phyloP scores from a whole-genome alignment of 2,113 vertebrate species.

The Hemichromis elongatus region DNA sequence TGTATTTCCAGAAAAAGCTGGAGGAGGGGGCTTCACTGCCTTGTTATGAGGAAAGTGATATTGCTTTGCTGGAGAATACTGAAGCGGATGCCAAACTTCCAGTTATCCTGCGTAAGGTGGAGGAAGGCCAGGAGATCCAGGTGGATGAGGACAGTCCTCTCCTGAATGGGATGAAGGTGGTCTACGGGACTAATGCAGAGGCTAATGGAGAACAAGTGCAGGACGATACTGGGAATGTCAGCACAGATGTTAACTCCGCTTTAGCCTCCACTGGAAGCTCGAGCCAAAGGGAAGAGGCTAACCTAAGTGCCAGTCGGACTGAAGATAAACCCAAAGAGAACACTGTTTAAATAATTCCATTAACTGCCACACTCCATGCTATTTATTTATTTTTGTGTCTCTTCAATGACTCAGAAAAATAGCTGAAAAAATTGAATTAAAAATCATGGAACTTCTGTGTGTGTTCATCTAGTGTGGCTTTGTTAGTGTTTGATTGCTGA shows the following conservation, averaged over 20 bases:
- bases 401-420: constrained; percentile 60
- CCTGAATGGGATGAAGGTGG: constrained; percentile 78
- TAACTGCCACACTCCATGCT: constrained; percentile 42
- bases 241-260: not conserved
- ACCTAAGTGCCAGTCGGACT: constrained; percentile 67
- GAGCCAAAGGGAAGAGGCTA: constrained; percentile 20
- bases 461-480: constrained; percentile 66
- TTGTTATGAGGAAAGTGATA: constrained; percentile 82
- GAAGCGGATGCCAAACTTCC: constrained; percentile 82
- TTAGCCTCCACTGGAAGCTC: constrained; percentile 1
- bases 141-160: constrained; percentile 53
- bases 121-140: constrained; percentile 64
- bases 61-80: constrained; percentile 83
- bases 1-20: constrained; percentile 78
- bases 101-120: constrained; percentile 79
- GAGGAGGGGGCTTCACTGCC: constrained; percentile 78
- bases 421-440: constrained; percentile 38
- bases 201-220: not conserved
- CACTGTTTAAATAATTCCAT: constrained; percentile 60
- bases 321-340: constrained; percentile 77
- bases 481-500: constrained; percentile 35
- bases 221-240: not conserved
- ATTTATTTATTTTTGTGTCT: constrained; percentile 73
- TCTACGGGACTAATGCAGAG: constrained; percentile 66
- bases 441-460: constrained; percentile 63